Percentiles rank a stretch among this genome's conserved stretches.
Evolutionary conservation across 2,797 vertebrate species (phyloP).

Genomic region (Acestrorhynchus altus): DNA sequence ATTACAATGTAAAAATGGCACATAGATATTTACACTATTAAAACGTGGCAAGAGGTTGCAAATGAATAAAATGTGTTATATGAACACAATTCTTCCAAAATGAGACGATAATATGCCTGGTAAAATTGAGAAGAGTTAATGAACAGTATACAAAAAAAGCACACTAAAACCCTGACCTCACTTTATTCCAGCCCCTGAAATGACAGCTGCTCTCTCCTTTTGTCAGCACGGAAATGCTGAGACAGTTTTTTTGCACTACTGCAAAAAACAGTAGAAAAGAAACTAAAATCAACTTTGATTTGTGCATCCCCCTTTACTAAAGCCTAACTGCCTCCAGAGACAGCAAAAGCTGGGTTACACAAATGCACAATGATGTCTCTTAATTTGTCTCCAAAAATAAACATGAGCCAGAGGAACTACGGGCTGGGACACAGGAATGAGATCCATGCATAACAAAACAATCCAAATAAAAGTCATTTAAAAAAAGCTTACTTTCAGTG

Average conservation of each 20-base stretch:
- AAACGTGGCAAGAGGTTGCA: no score
- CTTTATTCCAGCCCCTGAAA: neutral
- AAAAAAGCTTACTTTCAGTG: neutral
- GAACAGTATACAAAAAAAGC: slow-evolving; percentile 5
- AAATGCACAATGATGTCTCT: slow-evolving; percentile 67
- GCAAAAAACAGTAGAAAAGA: neutral
- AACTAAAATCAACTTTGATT: neutral
- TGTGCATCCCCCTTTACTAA: slow-evolving; percentile 63
- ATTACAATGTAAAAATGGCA: no score
- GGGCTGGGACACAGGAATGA: slow-evolving; percentile 36
- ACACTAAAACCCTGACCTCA: neutral
- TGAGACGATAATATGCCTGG: no score
- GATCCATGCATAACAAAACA: neutral
- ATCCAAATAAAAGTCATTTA: neutral
- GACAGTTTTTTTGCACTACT: neutral
- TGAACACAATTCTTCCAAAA: no score
- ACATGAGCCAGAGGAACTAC: slow-evolving; percentile 45
- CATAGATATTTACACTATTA: no score
- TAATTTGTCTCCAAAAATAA: slow-evolving; percentile 61
- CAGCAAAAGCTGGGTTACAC: slow-evolving; percentile 53
- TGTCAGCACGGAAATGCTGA: slow-evolving; percentile 5
- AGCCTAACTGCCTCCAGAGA: slow-evolving; percentile 62
- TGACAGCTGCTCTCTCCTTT: neutral
- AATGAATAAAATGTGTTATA: no score
- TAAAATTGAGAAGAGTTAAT: neutral